Base-by-base conservation (phyloP, 2,797 vertebrate genomes). In the Acanthopagrus latus region DNA sequence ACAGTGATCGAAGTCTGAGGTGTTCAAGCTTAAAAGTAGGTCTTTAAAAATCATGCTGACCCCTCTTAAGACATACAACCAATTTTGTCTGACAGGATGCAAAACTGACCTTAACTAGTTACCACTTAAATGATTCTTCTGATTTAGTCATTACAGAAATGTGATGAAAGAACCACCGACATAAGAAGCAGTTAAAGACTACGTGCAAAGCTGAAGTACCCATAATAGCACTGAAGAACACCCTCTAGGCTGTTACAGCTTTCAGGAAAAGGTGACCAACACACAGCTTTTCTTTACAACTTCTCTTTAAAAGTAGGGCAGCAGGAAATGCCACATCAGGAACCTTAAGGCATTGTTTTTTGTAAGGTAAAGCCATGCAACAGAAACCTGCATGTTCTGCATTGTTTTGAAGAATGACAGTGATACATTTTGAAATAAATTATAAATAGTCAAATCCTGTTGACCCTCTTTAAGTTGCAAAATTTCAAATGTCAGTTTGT, bases 261-360 rank as follows among this genome's bases (percentile, higher is more conserved):
- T 76, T 82, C 41, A 85, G 64, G 64, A 41, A 86, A 87, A 84
- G 76, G 81, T 88, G 85, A 87, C 62, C 13, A 74, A 76, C 81
- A 78, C 27, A 48, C 41, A 47, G 54, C 20, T 66, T 73, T 46
- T 62, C 51, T 55, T 77, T 82, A 55, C 29, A 65, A 25, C 25
- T 72, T 68, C 67, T 78, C 47, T 62, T 59, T 20, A 33, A 64
- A 89, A 85, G 59, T 65, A 88, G 71, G 73, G 20, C 73, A 78
- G 44, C 63, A 56, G 54, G 46, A 88, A 86, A 86, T 71, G 80
- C 63, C 73, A 84, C 41, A 66, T 25, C 51, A 55, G 46, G 59
- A 69, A 78, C 74, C 71, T 66, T 13, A 21, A 48, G 71, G 57
- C 65, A 48, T 65, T 33, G 21, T 56, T 38, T 63, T 38, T 54